Base-by-base conservation (phyloP, 2,888 invertebrate species). In the Agonopterix arenella region DNA sequence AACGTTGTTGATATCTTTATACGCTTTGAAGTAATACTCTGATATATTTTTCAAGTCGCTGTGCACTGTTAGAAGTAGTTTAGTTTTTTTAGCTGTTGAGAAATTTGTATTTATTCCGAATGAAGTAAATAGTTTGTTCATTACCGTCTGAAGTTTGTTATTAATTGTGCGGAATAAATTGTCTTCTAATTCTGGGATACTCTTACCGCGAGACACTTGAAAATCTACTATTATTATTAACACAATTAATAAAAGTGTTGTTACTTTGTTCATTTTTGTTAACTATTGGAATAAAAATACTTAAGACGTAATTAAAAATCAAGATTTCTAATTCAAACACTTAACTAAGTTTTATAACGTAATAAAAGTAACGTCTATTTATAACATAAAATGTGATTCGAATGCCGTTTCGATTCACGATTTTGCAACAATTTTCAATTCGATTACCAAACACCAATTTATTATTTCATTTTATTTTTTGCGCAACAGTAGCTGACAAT, bases 41-140 rank as follows among this genome's bases (percentile, higher is more conserved):
- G 66, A 58, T 44, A 69, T 58, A 13, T 53, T 60, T 28, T 59
- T 63, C 38, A 73, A 59, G 48, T 69, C 58, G 44, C 57, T 58
- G 53, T 72, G 67, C 59, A 73, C 67, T 36, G 51, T 54, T 38
- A 70, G 46, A 13, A 74, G 52, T 3, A 53, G 49, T 48, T 62
- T 55, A 38, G 57, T 52, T 56, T 66, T 61, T 1, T 53, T 18
- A 42, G 52, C 52, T 37, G 52, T 48, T 11, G 50, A 49, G 48
- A 71, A 63, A 9, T 53, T 54, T 11, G 58, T 44, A 10, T 57
- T 37, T 9, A 75, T 50, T 48, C 65, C 61, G 7, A 76, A 54
- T 11, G 41, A 48, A 1, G 57, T 50, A 13, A 79, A 73, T 18
- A 76, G 13, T 44, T 60, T 62, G 47, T 76, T 71, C 28, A 65